Conservation (phyloP, 2,113 vertebrate species). For the Xiphophorus hellerii region DNA sequence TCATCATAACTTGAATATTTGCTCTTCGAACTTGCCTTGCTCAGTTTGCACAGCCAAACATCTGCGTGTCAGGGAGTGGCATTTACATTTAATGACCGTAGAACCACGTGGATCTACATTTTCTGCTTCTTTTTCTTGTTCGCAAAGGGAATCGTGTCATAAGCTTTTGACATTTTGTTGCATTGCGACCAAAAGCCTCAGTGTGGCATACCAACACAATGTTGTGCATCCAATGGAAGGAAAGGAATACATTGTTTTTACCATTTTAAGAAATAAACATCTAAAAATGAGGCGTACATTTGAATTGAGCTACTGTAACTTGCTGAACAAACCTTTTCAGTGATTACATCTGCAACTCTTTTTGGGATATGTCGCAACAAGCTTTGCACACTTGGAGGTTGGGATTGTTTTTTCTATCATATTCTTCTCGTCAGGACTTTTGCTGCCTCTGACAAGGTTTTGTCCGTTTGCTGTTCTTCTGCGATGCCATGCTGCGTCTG, state of each 20-base stretch:
- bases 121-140: neutral
- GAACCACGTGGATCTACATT: neutral
- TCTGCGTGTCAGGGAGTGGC: neutral
- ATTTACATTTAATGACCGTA: neutral
- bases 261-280: neutral
- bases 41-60: neutral
- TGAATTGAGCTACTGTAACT: too few relatives aligned
- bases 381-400: too few relatives aligned
- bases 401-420: too few relatives aligned
- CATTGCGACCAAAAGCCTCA: too few relatives aligned
- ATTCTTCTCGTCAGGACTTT: too few relatives aligned
- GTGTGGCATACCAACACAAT: too few relatives aligned
- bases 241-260: neutral
- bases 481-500: neutral
- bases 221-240: neutral
- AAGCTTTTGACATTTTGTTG: neutral
- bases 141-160: neutral
- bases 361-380: too few relatives aligned
- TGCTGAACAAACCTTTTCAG: too few relatives aligned
- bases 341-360: neutral
- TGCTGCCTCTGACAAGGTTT: too few relatives aligned
- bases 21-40: neutral
- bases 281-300: too few relatives aligned
- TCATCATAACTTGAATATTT: conserved; percentile 14
- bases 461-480: neutral